phyloP scores from a whole-genome alignment of 92 coral and sea anemone genomes.

The Muricea muricata region DNA sequence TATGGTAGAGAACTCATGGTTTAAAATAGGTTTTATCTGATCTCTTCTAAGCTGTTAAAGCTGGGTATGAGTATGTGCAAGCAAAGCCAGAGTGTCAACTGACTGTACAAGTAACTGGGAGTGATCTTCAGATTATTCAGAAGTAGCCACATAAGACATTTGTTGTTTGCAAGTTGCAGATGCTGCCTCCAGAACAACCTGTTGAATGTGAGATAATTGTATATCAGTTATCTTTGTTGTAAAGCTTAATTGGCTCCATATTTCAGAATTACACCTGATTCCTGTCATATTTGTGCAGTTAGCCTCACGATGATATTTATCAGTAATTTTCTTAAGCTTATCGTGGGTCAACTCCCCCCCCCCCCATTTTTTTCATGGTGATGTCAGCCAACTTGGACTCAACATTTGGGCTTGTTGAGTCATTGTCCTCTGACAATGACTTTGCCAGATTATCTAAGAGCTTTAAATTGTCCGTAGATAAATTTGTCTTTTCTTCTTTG shows the following conservation, averaged over 20 bases:
- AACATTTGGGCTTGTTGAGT: conserved; percentile 10
- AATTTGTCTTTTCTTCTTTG: too few species aligned
- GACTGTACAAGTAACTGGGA: conserved; percentile 2
- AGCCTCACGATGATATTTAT: conserved; percentile 45
- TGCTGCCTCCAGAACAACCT: not conserved
- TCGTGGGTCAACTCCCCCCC: conserved; percentile 50
- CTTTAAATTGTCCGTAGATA: too few species aligned
- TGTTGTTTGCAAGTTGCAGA: not conserved
- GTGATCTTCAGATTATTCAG: not conserved
- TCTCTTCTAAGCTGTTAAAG: conserved; percentile 25
- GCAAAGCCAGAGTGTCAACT: too few species aligned
- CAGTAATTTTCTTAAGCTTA: conserved; percentile 38
- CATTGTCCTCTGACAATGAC: too few species aligned
- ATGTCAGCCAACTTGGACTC: conserved; percentile 53
- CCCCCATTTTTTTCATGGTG: conserved; percentile 56
- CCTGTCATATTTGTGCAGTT: conserved; percentile 24
- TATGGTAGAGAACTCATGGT: conserved; percentile 10
- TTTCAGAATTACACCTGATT: conserved; percentile 30
- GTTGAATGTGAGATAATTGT: conserved; percentile 27
- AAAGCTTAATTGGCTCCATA: conserved; percentile 3
- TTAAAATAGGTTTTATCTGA: conserved; percentile 40
- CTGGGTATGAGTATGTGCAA: conserved; percentile 20
- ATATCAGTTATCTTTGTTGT: conserved; percentile 9
- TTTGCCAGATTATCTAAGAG: too few species aligned
- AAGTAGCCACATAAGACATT: not conserved